Evolutionary conservation across 2,888 invertebrate genomes (phyloP).

Genomic region (Drosophila mettleri): DNA sequence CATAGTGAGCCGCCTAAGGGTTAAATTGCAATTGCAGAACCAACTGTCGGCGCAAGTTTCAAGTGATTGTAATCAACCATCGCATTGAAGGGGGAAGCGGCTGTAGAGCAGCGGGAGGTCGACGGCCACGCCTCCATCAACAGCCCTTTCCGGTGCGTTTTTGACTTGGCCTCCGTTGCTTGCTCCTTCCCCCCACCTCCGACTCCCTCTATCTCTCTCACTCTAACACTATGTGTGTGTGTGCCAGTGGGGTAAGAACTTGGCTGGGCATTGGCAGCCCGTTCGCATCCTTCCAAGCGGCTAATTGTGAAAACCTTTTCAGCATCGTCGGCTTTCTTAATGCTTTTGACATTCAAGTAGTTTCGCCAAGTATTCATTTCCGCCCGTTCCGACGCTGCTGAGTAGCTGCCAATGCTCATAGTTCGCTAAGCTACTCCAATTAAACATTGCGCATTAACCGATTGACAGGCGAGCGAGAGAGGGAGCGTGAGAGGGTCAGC

Average conservation of each 20-base stretch:
- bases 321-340: slow-evolving; percentile 53
- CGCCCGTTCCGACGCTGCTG: slow-evolving; percentile 36
- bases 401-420: slow-evolving; percentile 48
- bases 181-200: not conserved
- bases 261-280: slow-evolving; percentile 24
- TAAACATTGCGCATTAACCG: slow-evolving; percentile 67
- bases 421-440: slow-evolving; percentile 57
- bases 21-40: slow-evolving; percentile 67
- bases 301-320: slow-evolving; percentile 66
- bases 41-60: slow-evolving; percentile 52
- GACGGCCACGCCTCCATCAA: slow-evolving; percentile 43
- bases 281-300: slow-evolving; percentile 55
- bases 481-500: not conserved
- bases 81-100: slow-evolving; percentile 47
- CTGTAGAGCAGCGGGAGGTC: slow-evolving; percentile 52
- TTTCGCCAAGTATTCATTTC: slow-evolving; percentile 73
- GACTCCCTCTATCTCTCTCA: not conserved
- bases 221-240: slow-evolving; percentile 39
- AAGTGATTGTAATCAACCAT: slow-evolving; percentile 74
- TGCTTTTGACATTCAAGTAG: slow-evolving; percentile 68
- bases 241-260: slow-evolving; percentile 56
- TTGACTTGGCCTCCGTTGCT: slow-evolving; percentile 17
- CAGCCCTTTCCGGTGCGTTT: slow-evolving; percentile 47
- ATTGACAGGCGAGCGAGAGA: slow-evolving; percentile 3
- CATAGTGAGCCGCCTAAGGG: slow-evolving; percentile 11